Conservation (phyloP, 1,140 invertebrate species). For the Lepidurus apus region DNA sequence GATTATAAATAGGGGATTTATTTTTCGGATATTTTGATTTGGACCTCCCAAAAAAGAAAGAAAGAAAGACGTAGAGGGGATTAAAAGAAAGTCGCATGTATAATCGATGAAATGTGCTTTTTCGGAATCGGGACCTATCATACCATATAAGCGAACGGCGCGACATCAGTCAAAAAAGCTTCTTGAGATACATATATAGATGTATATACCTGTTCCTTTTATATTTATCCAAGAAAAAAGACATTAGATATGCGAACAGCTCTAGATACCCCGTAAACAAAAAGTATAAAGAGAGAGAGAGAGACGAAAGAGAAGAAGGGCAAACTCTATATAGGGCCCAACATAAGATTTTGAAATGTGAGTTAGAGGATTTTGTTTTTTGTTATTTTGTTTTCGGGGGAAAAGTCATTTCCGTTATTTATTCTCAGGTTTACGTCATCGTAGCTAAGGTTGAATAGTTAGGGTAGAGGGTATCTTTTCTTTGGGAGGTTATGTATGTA, state of each 20-base stretch:
- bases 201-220: conserved; percentile 5
- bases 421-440: no score
- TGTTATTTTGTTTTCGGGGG: no score
- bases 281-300: background rate
- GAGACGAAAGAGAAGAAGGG: background rate
- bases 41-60: background rate
- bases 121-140: background rate
- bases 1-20: no score
- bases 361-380: no score
- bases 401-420: no score
- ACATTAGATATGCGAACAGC: background rate
- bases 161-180: background rate
- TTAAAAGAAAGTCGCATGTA: conserved; percentile 1
- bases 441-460: no score
- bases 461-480: no score
- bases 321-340: no score
- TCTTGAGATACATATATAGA: background rate
- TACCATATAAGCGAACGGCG: conserved; percentile 12
- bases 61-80: background rate
- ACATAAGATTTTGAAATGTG: no score
- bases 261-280: background rate
- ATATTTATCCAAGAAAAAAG: background rate
- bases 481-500: no score
- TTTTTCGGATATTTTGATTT: no score
- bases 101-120: background rate